Evolutionary conservation across 2,888 invertebrate species (phyloP), one percentile per base, ranked within the genome.

Genomic region (Polydrusus tereticollis): DNA sequence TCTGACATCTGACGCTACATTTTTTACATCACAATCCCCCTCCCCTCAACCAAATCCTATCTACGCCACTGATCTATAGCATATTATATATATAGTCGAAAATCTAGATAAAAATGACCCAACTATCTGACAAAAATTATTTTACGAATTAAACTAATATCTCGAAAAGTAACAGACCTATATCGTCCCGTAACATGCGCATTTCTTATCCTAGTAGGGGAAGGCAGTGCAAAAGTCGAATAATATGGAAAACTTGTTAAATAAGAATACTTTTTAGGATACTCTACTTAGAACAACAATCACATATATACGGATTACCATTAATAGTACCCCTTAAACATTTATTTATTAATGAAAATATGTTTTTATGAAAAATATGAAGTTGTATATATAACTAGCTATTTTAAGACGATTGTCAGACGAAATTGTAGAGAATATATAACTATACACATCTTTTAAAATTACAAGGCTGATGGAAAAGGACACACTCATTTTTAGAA

Each of bases 371-470:
- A 82, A 82, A 82, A 83, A 83, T 82, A 82, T 81, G 80, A 77
- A 80, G 77, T 80, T 79, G 78, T 81, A 80, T 80, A 82, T 78
- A 41, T 14, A 41, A 41, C 14, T 58, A 41, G 38, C 38, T 36
- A 65, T 50, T 29, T 45, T 10, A 50, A 77, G 79, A 82, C 82
- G 86, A 86, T 86, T 86, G 86, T 86, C 86, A 78, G 83, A 82
- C 82, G 80, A 64, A 73, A 69, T 73, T 62, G 69, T 66, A 73
- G 69, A 69, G 60, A 60, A 63, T 63, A 60, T 55, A 41, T 55
- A 38, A 33, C 66, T 73, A 67, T 73, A 73, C 69, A 79, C 72
- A n/a, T 78, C 73, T 73, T 75, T 74, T 74, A 82, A 81, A 78
- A 78, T 82, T 82, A 82, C 81, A 85, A 84, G 83, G 84, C 83